Conservation (phyloP, 2,797 vertebrate genomes). For the Aulostomus chinensis region DNA sequence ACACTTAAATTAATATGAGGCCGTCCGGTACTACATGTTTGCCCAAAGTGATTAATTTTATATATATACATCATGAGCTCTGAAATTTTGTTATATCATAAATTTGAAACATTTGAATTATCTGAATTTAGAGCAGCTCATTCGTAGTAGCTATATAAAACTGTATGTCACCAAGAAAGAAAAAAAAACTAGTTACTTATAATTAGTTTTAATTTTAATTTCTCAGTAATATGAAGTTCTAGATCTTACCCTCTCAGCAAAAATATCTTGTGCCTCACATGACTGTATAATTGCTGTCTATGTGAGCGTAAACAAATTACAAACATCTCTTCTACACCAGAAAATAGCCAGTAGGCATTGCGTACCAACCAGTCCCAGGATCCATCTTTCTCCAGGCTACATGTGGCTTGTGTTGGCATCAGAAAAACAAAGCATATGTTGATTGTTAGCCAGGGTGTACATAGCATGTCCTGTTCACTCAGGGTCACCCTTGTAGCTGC, state of each 20-base stretch:
- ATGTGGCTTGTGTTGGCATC: slow-evolving; percentile 86
- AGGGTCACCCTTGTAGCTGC: slow-evolving; percentile 92
- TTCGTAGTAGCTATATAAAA: too few species aligned
- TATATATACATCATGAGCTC: too few species aligned
- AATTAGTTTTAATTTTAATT: too few species aligned
- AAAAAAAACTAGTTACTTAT: too few species aligned
- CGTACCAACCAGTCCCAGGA: slow-evolving; percentile 80
- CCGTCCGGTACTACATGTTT: too few species aligned
- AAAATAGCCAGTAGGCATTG: slow-evolving; percentile 75
- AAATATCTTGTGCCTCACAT: slow-evolving; percentile 33
- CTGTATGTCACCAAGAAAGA: background rate
- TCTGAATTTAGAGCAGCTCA: too few species aligned
- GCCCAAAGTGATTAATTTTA: too few species aligned
- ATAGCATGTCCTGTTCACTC: slow-evolving; percentile 97
- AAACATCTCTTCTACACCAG: slow-evolving; percentile 59
- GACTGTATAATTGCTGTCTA: slow-evolving; percentile 62
- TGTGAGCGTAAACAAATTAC: slow-evolving; percentile 70
- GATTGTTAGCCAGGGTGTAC: slow-evolving; percentile 97
- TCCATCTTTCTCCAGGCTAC: slow-evolving; percentile 86
- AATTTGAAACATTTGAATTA: background rate
- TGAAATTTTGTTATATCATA: too few species aligned
- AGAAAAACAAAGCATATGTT: slow-evolving; percentile 96
- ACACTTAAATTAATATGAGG: too few species aligned
- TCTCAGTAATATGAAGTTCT: slow-evolving; percentile 5
- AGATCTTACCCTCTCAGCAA: slow-evolving; percentile 10